These are phyloP conservation scores for Leptinotarsa tumamoca DNA, from an alignment of 2,888 invertebrate species.

Conservation along the genomic window DNA sequence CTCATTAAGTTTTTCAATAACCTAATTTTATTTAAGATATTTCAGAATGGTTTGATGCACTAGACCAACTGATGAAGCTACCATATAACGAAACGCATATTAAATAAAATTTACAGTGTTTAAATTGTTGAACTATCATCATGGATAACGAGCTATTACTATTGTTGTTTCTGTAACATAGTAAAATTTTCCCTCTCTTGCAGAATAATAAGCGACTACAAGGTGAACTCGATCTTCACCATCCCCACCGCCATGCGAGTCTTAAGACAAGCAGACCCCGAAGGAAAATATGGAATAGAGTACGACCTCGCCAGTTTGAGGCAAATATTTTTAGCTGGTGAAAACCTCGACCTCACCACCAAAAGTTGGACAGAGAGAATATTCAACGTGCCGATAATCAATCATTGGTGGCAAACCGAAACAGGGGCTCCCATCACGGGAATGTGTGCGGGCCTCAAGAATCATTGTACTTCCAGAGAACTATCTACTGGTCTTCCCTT, in stretches of 20 bases:
- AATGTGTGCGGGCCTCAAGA: slow-evolving; percentile 80
- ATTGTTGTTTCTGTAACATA: not conserved
- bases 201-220: slow-evolving; percentile 89
- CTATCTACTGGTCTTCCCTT: slow-evolving; percentile 84
- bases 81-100: no score
- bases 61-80: no score
- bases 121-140: no score
- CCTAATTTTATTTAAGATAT: no score
- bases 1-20: no score
- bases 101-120: no score
- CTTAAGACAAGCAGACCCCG: slow-evolving; percentile 84
- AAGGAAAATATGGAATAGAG: slow-evolving; percentile 74
- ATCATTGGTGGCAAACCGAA: slow-evolving; percentile 99
- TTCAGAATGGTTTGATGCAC: no score
- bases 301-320: slow-evolving; percentile 79
- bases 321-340: slow-evolving; percentile 87
- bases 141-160: not conserved
- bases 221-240: slow-evolving; percentile 86
- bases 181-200: slow-evolving; percentile 21
- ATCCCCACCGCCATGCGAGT: slow-evolving; percentile 93
- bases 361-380: slow-evolving; percentile 80
- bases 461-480: slow-evolving; percentile 72
- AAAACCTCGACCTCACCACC: slow-evolving; percentile 93
- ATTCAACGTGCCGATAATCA: slow-evolving; percentile 82
- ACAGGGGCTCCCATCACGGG: slow-evolving; percentile 92